Evolutionary conservation across 1,140 invertebrate species (phyloP).

Genomic region (Microplitis demolitor): DNA sequence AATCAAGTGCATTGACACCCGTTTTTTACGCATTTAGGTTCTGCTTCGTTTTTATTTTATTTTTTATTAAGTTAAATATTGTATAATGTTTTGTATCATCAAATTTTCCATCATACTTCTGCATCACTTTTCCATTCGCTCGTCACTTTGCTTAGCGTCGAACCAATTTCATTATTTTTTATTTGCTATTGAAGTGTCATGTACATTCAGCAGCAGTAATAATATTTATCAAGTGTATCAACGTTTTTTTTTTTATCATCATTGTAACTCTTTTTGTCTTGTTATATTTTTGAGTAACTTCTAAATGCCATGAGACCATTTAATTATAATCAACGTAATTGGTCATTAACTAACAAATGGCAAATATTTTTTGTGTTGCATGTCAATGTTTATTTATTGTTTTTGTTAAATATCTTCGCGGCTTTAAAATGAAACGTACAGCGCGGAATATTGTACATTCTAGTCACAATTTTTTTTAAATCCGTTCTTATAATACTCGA

Average conservation of each 20-base stretch:
- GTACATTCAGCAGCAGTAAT: too few species aligned
- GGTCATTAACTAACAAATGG: neutral
- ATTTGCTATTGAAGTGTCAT: too few species aligned
- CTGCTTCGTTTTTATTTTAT: slow-evolving; percentile 11
- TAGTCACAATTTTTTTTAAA: slow-evolving; percentile 32
- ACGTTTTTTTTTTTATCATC: too few species aligned
- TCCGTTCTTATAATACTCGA: neutral
- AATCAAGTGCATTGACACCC: slow-evolving; percentile 30
- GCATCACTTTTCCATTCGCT: too few species aligned
- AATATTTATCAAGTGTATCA: too few species aligned
- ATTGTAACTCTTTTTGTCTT: too few species aligned
- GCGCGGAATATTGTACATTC: slow-evolving; percentile 30
- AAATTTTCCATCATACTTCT: too few species aligned
- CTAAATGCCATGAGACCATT: too few species aligned
- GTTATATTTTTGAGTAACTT: too few species aligned
- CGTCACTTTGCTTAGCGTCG: too few species aligned
- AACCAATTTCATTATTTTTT: too few species aligned
- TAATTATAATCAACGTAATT: neutral
- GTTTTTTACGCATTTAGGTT: slow-evolving; percentile 6
- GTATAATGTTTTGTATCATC: too few species aligned
- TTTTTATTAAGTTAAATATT: neutral
- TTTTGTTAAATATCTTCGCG: slow-evolving; percentile 20
- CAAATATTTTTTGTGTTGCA: neutral
- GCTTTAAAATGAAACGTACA: slow-evolving; percentile 38
- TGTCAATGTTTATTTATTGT: neutral